Base-by-base conservation (phyloP, 1,140 invertebrate species). In the Pseudomyrmex dendroicus region DNA sequence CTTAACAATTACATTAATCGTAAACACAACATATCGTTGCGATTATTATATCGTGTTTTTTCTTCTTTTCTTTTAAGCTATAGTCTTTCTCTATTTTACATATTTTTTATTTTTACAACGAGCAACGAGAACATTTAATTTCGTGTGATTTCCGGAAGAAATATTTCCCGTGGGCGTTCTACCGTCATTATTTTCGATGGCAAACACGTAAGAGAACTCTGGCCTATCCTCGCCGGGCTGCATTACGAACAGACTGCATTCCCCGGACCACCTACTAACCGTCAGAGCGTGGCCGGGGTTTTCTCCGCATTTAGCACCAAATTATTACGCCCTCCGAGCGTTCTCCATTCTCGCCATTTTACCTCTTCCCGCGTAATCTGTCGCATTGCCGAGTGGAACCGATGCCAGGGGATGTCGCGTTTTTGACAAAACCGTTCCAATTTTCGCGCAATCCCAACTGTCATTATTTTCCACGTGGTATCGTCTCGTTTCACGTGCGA, bases 291-390 rank as follows among this genome's bases (percentile, higher is more conserved):
- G 73, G 83, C 66, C 50, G 68, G 25, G 35, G 61, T 82, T 83
- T 83, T 83, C 80, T 56, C 46, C 25, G 46, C 62, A 85, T 85
- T 83, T 63, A 85, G 76, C 56, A 74, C 20, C 73, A 15, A 76
- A 83, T 74, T 77, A 74, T 74, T 77, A 83, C 62, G 62, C 82
- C 62, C 82, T 62, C 62, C 35, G 52, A 77, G 72, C 70, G 57
- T 64, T 57, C 70, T 83, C 46, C 64, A 77, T 83, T 83, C 62
- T 76, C 73, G n/a, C 64, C 73, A 57, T 83, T 77, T 83, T 78
- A 67, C 20, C 74, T 57, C 62, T 78, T 59, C 74, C 56, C 74
- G 73, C 52, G 72, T 74, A 74, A 66, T 66, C 62, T 76, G 73
- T 66, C 64, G 74, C 74, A 78, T 56, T 56, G 46, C 17, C 62